phyloP scores from a whole-genome alignment of 2,113 vertebrate species.

The Pantherophis guttatus region DNA sequence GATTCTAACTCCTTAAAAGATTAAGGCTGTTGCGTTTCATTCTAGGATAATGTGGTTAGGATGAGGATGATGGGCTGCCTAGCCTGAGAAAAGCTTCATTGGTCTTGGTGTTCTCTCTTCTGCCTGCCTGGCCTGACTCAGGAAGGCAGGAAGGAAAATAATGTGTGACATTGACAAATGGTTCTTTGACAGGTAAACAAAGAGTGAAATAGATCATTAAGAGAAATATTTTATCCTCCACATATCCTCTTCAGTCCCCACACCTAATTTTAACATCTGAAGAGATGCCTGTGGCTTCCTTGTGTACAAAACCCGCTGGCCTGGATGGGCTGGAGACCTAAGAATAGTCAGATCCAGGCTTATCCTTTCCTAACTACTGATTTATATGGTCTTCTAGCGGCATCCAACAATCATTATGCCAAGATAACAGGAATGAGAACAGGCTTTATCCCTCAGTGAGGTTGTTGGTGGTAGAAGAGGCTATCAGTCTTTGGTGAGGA shows the following conservation, averaged over 20 bases:
- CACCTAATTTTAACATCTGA: background rate
- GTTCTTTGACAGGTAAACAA: slow-evolving; percentile 35
- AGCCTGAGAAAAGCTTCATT: background rate
- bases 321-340: background rate
- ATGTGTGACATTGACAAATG: slow-evolving; percentile 16
- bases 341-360: background rate
- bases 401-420: background rate
- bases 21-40: background rate
- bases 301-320: background rate
- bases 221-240: slow-evolving; percentile 11
- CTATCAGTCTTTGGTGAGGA: background rate
- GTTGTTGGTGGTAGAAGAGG: background rate
- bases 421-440: background rate
- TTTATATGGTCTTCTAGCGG: background rate
- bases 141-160: background rate
- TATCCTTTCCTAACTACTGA: background rate
- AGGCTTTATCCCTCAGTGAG: background rate
- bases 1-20: background rate
- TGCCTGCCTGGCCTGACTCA: background rate
- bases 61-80: background rate
- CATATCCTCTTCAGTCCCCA: background rate
- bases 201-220: slow-evolving; percentile 35
- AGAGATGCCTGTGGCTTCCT: background rate
- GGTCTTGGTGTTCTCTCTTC: background rate
- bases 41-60: background rate